These are phyloP conservation scores for Saccostrea glomerata DNA, from an alignment of 1,140 invertebrate genomes.

Conservation along the genomic window DNA sequence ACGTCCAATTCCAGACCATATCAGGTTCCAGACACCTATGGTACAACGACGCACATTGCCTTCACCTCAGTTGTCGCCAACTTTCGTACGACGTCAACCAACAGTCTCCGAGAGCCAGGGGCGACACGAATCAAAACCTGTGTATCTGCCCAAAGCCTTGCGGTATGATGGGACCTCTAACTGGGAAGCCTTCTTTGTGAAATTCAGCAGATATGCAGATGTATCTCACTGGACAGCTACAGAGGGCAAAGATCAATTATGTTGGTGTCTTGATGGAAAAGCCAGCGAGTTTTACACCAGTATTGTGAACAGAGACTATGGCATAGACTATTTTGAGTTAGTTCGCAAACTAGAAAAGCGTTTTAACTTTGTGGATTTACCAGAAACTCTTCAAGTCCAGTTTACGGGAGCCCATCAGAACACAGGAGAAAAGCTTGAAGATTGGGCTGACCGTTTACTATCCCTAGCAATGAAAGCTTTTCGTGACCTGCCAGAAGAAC, in stretches of 20 bases:
- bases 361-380: constrained; percentile 25
- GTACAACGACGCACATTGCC: not conserved
- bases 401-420: constrained; percentile 1
- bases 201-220: constrained; percentile 32
- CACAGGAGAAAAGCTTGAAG: constrained; percentile 23
- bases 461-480: constrained; percentile 30
- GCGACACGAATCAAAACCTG: not conserved
- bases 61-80: constrained; percentile 1
- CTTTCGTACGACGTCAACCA: not conserved
- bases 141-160: constrained; percentile 37
- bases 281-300: constrained; percentile 36
- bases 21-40: not conserved
- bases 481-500: constrained; percentile 16
- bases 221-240: not conserved
- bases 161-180: constrained; percentile 35
- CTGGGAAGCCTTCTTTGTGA: constrained; percentile 37
- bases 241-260: constrained; percentile 39
- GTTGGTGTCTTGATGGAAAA: constrained; percentile 38
- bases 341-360: constrained; percentile 41
- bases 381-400: constrained; percentile 40
- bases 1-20: not conserved
- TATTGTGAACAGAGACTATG: not conserved
- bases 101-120: not conserved
- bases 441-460: constrained; percentile 47
- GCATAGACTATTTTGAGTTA: constrained; percentile 14